phyloP scores from a whole-genome alignment of 30 jellyfish, hydroid and myxozoan species.

The Mastigias papua region DNA sequence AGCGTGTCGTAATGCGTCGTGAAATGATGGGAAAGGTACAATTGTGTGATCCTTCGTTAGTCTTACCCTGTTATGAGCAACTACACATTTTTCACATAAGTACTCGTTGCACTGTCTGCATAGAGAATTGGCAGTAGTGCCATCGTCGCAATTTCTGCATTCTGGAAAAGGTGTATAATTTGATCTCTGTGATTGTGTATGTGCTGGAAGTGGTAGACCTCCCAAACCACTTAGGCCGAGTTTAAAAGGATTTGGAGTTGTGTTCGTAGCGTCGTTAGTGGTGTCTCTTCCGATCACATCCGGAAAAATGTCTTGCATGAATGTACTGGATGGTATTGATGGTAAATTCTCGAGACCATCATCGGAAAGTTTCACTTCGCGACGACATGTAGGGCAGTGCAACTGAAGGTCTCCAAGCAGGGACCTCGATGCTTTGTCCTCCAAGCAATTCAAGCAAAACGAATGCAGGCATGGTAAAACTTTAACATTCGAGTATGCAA shows the following conservation, averaged over 20 bases:
- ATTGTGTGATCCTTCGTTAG: conserved; percentile 88
- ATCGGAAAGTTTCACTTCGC: conserved; percentile 89
- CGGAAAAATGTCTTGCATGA: conserved; percentile 91
- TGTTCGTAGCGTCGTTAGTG: conserved; percentile 50
- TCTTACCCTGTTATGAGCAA: conserved; percentile 94
- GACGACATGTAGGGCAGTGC: conserved; percentile 91
- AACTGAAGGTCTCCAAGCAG: conserved; percentile 79
- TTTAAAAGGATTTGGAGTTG: conserved; percentile 35
- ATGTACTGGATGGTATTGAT: conserved; percentile 94
- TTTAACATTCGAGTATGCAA: conserved; percentile 81
- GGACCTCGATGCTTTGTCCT: conserved; percentile 78
- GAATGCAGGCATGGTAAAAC: conserved; percentile 96
- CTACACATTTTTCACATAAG: conserved; percentile 89
- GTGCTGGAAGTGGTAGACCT: conserved; percentile 44
- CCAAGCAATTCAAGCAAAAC: conserved; percentile 88
- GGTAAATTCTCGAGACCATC: conserved; percentile 86
- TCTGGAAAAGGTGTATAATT: conserved; percentile 75
- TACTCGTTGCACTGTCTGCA: conserved; percentile 97
- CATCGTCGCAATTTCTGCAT: conserved; percentile 91
- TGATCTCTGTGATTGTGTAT: conserved; percentile 40
- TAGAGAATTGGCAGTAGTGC: conserved; percentile 77
- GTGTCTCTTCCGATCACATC: conserved; percentile 89
- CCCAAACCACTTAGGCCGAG: conserved; percentile 17
- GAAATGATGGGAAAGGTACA: conserved; percentile 80
- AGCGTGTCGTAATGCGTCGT: conserved; percentile 76